Conservation (phyloP, 2,113 vertebrate genomes). For the Grus americana region DNA sequence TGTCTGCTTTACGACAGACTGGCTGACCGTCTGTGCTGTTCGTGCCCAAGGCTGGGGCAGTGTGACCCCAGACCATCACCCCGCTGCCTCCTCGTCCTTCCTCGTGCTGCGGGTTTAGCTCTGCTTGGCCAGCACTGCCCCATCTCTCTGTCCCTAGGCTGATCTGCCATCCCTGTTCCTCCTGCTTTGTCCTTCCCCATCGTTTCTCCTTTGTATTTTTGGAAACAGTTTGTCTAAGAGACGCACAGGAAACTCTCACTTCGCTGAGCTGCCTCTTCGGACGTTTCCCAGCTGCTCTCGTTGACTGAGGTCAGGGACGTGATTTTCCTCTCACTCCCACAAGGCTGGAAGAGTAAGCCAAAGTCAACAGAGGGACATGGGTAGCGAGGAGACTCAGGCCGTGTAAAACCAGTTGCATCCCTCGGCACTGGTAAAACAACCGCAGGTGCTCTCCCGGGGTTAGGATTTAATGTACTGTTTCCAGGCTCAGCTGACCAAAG, state of each 20-base stretch:
- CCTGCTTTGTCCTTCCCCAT: background rate
- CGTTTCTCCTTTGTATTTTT: background rate
- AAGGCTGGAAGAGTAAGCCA: background rate
- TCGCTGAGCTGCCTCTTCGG: background rate
- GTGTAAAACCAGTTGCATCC: constrained; percentile 26
- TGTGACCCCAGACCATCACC: background rate
- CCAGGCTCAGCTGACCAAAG: background rate
- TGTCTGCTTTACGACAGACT: background rate
- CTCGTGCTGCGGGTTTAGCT: background rate
- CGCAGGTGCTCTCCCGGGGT: background rate
- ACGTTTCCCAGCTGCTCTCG: constrained; percentile 31
- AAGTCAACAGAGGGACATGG: background rate
- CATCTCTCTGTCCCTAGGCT: background rate
- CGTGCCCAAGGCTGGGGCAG: background rate
- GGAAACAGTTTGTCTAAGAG: background rate
- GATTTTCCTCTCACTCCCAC: constrained; percentile 1
- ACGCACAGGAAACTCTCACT: constrained; percentile 32
- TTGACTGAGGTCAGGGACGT: background rate
- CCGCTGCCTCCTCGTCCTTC: background rate
- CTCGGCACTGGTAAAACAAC: background rate
- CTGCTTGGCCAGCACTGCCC: background rate
- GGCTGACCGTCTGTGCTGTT: background rate
- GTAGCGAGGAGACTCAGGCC: background rate
- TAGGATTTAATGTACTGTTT: background rate
- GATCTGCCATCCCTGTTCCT: background rate